Conservation (phyloP, 2,797 vertebrate species). For the Amniataba percoides region DNA sequence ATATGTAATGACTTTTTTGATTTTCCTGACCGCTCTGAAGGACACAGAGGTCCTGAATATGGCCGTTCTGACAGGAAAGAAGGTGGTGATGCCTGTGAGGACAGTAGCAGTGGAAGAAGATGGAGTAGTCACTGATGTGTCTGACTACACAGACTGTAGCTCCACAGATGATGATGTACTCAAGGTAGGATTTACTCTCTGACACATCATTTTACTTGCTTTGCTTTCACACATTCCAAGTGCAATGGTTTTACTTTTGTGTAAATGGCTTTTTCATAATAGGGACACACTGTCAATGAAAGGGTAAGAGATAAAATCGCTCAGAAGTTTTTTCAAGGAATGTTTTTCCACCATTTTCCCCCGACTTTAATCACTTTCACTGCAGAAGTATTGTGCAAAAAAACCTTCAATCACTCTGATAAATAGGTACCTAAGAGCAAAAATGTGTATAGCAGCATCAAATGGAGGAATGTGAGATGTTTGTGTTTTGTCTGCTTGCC, state of each 20-base stretch:
- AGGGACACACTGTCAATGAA: neutral
- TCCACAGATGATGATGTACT: conserved; percentile 93
- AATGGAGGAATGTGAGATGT: conserved; percentile 24
- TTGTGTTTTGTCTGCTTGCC: conserved; percentile 17
- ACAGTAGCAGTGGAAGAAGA: conserved; percentile 92
- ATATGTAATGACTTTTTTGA: neutral
- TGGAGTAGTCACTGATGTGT: conserved; percentile 87
- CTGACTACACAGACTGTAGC: conserved; percentile 90
- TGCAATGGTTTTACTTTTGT: neutral
- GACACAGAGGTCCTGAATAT: conserved; percentile 95
- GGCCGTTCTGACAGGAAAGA: conserved; percentile 92
- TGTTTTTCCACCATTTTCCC: neutral
- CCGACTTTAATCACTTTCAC: neutral
- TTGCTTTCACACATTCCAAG: neutral
- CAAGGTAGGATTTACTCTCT: conserved; percentile 85
- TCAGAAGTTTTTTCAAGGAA: neutral
- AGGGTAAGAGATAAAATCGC: conserved; percentile 18
- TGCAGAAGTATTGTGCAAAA: neutral
- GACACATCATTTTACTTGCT: neutral
- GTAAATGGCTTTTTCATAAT: neutral
- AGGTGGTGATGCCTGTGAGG: conserved; percentile 91
- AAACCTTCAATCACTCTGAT: neutral
- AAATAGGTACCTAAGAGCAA: conserved; percentile 19
- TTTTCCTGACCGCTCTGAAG: conserved; percentile 73
- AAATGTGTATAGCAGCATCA: conserved; percentile 11